Evolutionary conservation across 2,797 vertebrate species (phyloP), one percentile per base, ranked within the genome.

Genomic region (Xenops minutus): DNA sequence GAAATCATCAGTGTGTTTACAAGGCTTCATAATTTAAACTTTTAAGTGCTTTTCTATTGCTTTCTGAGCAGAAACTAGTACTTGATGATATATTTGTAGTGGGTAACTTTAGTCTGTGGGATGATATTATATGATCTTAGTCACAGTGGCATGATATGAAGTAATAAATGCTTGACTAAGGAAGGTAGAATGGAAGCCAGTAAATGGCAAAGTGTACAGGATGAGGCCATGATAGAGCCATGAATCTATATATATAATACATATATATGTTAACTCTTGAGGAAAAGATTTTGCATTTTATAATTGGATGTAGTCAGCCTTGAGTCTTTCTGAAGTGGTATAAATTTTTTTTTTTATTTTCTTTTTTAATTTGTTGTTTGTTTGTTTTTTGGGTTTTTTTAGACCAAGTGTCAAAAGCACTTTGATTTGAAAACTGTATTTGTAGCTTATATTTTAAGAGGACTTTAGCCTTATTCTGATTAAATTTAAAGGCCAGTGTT

Each of bases 231-330:
- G 96, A 85, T 61, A 93, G 94, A 97, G 96, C 96, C 96, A 67
- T 96, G 93, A 95, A 93, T 97, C 96, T 97, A 96, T 97, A 97
- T 97, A 97, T 97, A 97, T 96, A 97, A 97, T 94, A 96, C 94
- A 96, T 96, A 97, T 92, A 97, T 93, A 97, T 96, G 96, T 97
- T 95, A 96, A 95, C 96, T 97, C 93, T 96, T 91, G 93, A 96
- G 82, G 92, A 97, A 96, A 94, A 94, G 92, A 79, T 95, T 97
- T 96, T 96, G 95, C 97, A 80, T 97, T 97, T 97, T 98, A 94
- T 96, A 96, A 97, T 97, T 96, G 97, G 97, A 92, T 96, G 79
- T 93, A 96, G 91, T 96, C 97, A 95, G 92, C 95, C 91, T 95
- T 93, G 89, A 96, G 92, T 97, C 95, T 96, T 96, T 97, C 94